These are phyloP conservation scores for Zoanthus solanderi DNA, from an alignment of 92 coral and sea anemone species.

Conservation along the genomic window DNA sequence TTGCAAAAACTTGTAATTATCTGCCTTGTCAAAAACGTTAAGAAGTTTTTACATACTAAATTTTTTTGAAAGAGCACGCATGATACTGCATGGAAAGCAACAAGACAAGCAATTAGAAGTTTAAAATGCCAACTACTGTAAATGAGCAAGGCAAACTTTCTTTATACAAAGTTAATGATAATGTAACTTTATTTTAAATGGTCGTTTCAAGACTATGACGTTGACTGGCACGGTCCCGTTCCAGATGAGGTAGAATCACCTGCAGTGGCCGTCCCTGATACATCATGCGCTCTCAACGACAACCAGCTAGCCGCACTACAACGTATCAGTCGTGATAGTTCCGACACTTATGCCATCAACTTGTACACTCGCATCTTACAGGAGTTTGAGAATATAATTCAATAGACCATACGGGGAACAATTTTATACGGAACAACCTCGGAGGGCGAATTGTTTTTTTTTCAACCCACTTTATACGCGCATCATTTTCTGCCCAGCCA, in stretches of 20 bases:
- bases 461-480: too few species aligned
- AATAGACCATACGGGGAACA: background rate
- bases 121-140: background rate
- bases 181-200: background rate
- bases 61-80: background rate
- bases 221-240: slow-evolving; percentile 60
- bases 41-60: too few species aligned
- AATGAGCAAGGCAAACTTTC: background rate
- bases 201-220: slow-evolving; percentile 52
- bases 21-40: too few species aligned
- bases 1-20: too few species aligned
- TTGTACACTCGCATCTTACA: slow-evolving; percentile 36
- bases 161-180: background rate
- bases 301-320: slow-evolving; percentile 43
- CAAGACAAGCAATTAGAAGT: background rate
- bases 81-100: background rate
- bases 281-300: slow-evolving; percentile 52
- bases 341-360: slow-evolving; percentile 52
- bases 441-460: too few species aligned
- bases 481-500: too few species aligned
- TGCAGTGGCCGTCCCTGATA: slow-evolving; percentile 51
- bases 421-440: background rate
- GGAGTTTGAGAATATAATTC: slow-evolving; percentile 24
- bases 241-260: slow-evolving; percentile 45
- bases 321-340: slow-evolving; percentile 50